A percentile compares a stretch with the other conserved stretches of the same genome.
Evolutionary conservation across 1,140 invertebrate species (phyloP).

Genomic region (Plodia interpunctella): DNA sequence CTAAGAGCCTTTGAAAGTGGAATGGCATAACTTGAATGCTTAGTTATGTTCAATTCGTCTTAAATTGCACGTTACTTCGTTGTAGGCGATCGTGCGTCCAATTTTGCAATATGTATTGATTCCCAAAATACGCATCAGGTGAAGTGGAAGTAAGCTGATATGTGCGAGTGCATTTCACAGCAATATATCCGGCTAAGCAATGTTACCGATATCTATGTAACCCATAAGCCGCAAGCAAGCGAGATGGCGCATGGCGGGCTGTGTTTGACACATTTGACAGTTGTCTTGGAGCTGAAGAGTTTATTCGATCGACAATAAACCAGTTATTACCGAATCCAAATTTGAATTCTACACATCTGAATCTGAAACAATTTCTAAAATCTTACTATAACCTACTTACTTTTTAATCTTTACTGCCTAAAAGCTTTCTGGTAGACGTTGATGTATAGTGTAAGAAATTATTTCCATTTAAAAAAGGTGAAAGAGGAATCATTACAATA

Average conservation of each 20-base stretch:
- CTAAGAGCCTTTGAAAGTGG: conserved; percentile 20
- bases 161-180: background rate
- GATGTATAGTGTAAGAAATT: too few species aligned
- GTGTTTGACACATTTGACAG: background rate
- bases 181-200: conserved; percentile 1
- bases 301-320: conserved; percentile 13
- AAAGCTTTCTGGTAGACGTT: background rate
- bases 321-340: conserved; percentile 10
- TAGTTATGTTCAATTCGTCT: conserved; percentile 8
- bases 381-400: too few species aligned
- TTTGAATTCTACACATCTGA: background rate
- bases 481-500: too few species aligned
- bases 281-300: conserved; percentile 1
- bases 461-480: too few species aligned
- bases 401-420: too few species aligned
- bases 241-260: background rate
- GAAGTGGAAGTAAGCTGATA: conserved; percentile 5
- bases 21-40: conserved; percentile 21
- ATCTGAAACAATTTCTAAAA: background rate
- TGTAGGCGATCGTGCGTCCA: background rate
- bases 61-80: conserved; percentile 5
- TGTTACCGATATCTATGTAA: background rate
- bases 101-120: conserved; percentile 4
- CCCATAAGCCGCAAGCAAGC: background rate
- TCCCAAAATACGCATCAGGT: background rate